phyloP scores from a whole-genome alignment of 2,113 vertebrate genomes.

The Etheostoma cragini region DNA sequence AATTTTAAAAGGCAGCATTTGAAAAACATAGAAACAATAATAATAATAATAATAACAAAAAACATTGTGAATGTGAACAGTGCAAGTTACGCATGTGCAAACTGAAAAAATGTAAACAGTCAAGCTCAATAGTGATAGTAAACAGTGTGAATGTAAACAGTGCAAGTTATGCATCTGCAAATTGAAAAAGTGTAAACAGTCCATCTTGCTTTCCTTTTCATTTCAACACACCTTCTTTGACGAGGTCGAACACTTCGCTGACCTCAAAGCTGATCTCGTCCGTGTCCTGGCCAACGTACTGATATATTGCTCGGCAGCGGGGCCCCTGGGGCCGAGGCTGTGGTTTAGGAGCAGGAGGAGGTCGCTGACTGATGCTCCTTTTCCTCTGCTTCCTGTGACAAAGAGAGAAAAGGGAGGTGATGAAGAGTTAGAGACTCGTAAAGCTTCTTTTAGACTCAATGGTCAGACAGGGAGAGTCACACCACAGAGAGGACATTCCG shows the following conservation, averaged over 20 bases:
- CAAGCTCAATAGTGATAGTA: too few species aligned
- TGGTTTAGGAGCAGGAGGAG: constrained; percentile 88
- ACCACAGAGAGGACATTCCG: background rate
- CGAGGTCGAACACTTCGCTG: constrained; percentile 90
- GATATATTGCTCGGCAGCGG: constrained; percentile 90
- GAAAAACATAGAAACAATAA: too few species aligned
- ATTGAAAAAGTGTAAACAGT: too few species aligned
- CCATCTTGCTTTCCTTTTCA: background rate
- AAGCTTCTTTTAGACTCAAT: background rate
- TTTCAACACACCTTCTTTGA: constrained; percentile 88
- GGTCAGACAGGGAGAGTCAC: background rate
- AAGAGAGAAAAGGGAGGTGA: background rate
- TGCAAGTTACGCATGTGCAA: too few species aligned
- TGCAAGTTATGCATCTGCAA: too few species aligned
- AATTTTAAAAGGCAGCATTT: too few species aligned
- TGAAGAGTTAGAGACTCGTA: background rate
- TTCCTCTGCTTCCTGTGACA: constrained; percentile 89
- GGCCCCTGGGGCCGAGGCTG: constrained; percentile 82
- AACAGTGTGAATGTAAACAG: too few species aligned
- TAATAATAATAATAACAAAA: too few species aligned
- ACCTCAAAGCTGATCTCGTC: constrained; percentile 95
- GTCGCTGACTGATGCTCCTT: constrained; percentile 87
- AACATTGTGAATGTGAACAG: too few species aligned
- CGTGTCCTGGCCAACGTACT: constrained; percentile 92
- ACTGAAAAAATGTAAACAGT: too few species aligned